Evolutionary conservation across 2,888 invertebrate genomes (phyloP).

Genomic region (Hydrotaea cyrtoneurina): DNA sequence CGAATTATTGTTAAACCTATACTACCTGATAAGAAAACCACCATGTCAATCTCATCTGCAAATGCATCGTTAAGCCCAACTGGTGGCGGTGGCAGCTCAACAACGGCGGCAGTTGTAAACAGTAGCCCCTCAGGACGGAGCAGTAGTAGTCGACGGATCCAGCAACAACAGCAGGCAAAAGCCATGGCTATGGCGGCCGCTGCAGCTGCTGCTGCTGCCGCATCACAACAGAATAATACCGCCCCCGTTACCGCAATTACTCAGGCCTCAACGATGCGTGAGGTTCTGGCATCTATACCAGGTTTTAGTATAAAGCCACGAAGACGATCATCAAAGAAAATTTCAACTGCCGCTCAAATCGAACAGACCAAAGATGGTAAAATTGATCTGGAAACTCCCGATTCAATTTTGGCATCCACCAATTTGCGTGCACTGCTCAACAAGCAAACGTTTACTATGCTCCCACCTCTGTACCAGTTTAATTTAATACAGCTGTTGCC

Average conservation of each 20-base stretch:
- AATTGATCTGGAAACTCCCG: constrained; percentile 97
- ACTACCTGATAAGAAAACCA: constrained; percentile 81
- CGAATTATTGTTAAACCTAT: constrained; percentile 91
- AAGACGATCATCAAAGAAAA: constrained; percentile 87
- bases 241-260: constrained; percentile 74
- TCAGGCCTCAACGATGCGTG: constrained; percentile 91
- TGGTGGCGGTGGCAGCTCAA: constrained; percentile 44
- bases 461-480: constrained; percentile 94
- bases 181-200: constrained; percentile 68
- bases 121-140: constrained; percentile 72
- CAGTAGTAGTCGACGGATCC: constrained; percentile 76
- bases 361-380: constrained; percentile 96
- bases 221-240: constrained; percentile 53
- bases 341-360: constrained; percentile 94
- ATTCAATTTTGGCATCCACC: constrained; percentile 95
- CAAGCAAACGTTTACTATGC: constrained; percentile 93
- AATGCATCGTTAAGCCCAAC: constrained; percentile 58
- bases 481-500: constrained; percentile 95
- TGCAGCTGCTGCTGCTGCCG: constrained; percentile 71
- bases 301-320: constrained; percentile 93
- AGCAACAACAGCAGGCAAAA: constrained; percentile 76
- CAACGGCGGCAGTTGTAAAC: constrained; percentile 50
- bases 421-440: constrained; percentile 94
- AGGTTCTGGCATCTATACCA: constrained; percentile 92
- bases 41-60: constrained; percentile 67